phyloP scores from a whole-genome alignment of 2,113 vertebrate species.

The Capreolus pygargus region DNA sequence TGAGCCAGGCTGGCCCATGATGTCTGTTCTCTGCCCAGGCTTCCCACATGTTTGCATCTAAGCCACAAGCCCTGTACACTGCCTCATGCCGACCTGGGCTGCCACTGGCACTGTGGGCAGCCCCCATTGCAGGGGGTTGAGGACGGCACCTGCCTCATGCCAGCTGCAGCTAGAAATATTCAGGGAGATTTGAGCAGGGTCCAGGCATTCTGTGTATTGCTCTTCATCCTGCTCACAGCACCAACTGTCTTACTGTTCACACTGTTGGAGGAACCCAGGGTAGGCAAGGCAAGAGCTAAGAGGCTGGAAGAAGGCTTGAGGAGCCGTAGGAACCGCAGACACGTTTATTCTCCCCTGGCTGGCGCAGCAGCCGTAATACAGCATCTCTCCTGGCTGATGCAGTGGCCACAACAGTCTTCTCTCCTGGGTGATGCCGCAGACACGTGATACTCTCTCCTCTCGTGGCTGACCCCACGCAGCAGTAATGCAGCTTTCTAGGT shows the following conservation, averaged over 20 bases:
- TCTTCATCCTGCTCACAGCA: background rate
- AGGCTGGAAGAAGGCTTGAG: background rate
- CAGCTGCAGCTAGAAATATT: fast-evolving
- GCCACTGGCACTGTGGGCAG: background rate
- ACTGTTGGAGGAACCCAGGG: background rate
- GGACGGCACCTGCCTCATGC: fast-evolving
- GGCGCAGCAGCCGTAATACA: background rate
- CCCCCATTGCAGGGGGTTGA: background rate
- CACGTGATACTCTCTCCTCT: background rate
- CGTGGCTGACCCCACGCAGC: background rate
- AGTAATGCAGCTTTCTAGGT: background rate
- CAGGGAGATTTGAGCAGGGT: background rate
- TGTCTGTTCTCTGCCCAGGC: fast-evolving
- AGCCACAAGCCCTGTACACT: background rate
- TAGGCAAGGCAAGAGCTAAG: background rate
- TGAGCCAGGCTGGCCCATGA: fast-evolving
- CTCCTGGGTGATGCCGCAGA: background rate
- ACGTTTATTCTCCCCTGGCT: background rate
- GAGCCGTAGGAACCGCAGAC: background rate
- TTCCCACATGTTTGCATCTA: background rate
- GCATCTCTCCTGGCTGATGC: background rate
- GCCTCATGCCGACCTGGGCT: background rate
- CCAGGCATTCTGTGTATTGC: background rate
- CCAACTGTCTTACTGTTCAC: background rate
- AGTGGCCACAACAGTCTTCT: background rate